These are phyloP conservation scores for Antechinus stuartii DNA, from an alignment of 2,113 vertebrate genomes.

Conservation along the genomic window DNA sequence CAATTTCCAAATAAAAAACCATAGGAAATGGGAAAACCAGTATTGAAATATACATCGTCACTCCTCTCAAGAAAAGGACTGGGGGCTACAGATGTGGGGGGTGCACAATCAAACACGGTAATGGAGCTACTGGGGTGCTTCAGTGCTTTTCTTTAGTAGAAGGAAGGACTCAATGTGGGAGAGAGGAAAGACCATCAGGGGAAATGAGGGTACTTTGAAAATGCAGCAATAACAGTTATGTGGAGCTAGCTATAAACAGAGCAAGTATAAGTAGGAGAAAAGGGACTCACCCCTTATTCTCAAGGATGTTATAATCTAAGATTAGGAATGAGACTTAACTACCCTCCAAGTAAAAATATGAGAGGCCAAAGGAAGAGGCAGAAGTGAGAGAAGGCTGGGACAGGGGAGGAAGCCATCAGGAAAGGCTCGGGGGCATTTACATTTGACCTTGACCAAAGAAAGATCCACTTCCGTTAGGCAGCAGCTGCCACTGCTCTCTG, in stretches of 20 bases:
- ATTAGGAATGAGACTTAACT: neutral
- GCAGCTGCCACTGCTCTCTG: neutral
- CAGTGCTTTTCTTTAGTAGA: too few relatives aligned
- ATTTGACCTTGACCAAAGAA: neutral
- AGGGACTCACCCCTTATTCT: neutral
- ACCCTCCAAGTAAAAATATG: neutral
- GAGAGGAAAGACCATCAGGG: neutral
- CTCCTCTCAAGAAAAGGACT: neutral
- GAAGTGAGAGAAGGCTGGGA: neutral
- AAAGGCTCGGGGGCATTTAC: neutral
- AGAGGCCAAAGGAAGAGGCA: neutral
- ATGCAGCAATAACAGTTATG: neutral
- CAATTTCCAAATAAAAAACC: neutral
- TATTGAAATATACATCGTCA: neutral
- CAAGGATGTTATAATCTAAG: neutral
- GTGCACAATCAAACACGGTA: neutral
- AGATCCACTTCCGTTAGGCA: neutral
- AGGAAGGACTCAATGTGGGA: neutral
- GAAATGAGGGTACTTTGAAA: neutral
- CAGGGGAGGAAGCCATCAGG: neutral
- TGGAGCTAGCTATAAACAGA: neutral
- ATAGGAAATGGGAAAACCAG: neutral
- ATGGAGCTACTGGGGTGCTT: neutral
- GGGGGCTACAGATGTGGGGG: neutral
- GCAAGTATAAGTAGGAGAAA: neutral